Conservation (phyloP, 2,888 invertebrate genomes). For the Antitype chi region DNA sequence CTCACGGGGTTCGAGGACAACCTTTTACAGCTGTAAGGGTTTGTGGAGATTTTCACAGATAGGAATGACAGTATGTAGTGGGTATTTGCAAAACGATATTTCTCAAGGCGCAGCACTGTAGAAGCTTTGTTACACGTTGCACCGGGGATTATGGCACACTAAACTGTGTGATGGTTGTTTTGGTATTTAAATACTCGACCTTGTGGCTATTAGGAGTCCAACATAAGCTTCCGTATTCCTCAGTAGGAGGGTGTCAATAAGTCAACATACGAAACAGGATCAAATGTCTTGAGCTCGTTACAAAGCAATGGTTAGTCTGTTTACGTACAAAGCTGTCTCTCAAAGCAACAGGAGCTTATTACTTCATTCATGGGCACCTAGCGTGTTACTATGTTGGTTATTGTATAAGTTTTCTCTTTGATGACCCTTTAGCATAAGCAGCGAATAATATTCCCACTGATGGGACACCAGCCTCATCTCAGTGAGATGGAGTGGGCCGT, state of each 20-base stretch:
- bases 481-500: no score
- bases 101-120: neutral
- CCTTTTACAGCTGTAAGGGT: neutral
- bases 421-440: neutral
- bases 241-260: constrained; percentile 8
- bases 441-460: no score
- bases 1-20: neutral
- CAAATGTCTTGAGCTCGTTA: constrained; percentile 13
- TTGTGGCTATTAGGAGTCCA: neutral
- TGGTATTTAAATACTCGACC: neutral
- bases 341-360: constrained; percentile 8
- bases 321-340: neutral
- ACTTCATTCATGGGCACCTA: neutral
- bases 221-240: neutral
- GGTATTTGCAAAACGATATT: neutral
- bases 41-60: neutral
- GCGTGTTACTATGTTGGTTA: neutral
- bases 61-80: neutral
- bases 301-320: neutral
- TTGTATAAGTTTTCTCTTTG: neutral
- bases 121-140: neutral
- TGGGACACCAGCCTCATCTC: no score
- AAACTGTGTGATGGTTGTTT: neutral
- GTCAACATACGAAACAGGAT: constrained; percentile 4
- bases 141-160: neutral